Evolutionary conservation across 2,797 vertebrate species (phyloP), one percentile per base, ranked within the genome.

Genomic region (Enteromius radiatus): DNA sequence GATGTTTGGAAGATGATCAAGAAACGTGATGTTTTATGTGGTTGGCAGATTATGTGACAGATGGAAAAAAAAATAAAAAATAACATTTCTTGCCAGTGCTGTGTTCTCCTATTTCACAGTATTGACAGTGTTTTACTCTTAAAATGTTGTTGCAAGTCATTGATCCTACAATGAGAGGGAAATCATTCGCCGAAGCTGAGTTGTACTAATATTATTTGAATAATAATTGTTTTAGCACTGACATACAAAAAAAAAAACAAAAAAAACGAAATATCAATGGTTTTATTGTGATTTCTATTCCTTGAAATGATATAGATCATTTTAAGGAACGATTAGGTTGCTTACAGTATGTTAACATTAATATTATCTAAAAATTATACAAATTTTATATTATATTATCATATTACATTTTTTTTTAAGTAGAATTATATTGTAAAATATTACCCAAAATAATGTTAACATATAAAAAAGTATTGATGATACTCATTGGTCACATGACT

Each of bases 31-130:
- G 47, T 38, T 45, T 76, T 31, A 63, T 59, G 38, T 28, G 36
- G 45, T 47, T 36, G 33, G 65, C 14, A 33, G 71, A 75, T 82
- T 56, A 76, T 43, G 43, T 49, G 21, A 21, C 79, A 74, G 69
- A 54, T 81, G 43, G 59, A 19, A 12, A 47, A 56, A 45, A 45
- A 56, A 75, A 38, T 31, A 0, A 1, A 43, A 70, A 59, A 65
- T 36, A 5, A 5, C 5, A 11, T 56, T 28, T 28, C 33, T 26
- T 76, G 73, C 49, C 78, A 70, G 52, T 31, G 36, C 49, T 69
- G 67, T 70, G 52, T 33, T 21, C 2, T 65, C 28, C 23, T 5
- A 52, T 78, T 77, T 64, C 59, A 15, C 19, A 68, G 49, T 68
- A 68, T 56, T 79, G 63, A 68, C 47, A 8, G 1, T 67, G n/a